Base-by-base conservation (phyloP, 1,140 invertebrate genomes). In the Aphis gossypii region DNA sequence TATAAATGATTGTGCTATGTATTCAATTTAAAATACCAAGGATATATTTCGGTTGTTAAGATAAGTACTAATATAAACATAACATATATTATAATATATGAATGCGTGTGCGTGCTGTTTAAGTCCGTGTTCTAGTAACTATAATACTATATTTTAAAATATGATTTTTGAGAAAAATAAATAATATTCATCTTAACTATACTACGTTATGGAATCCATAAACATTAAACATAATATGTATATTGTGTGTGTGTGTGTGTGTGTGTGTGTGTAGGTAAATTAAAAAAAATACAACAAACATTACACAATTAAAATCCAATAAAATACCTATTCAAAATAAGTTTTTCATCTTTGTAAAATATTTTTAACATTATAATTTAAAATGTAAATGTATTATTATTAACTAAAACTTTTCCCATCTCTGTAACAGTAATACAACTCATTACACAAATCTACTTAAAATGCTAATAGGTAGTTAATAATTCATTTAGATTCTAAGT, bases 31-130 rank as follows among this genome's bases (percentile, higher is more conserved):
- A 84, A 44, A 84, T 41, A 84, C 23, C 9, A 38, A 84, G 41
- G 41, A 41, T 84, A 44, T 84, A 84, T 38, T 68, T 68, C 14
- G 4, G 60, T n/a, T 68, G 30, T 68, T 68, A 18, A 68, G 60
- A n/a, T 68, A 68, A 68, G 60, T 68, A 68, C 30, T 68, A 68
- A 68, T 68, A 68, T 68, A 68, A 68, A 68, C 60, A 68, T 68
- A 38, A 38, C 21, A 35, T 21, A 82, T 23, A 38, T 21, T 23
- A 23, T 21, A 41, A 83, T 21, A 38, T 23, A 83, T 83, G 38
- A 83, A 35, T 41, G 14, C 6, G 35, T 83, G 20, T 38, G 35
- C 35, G 35, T 68, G 56, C 0, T 6, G 14, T 68, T 5, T 23
- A 9, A 60, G 8, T 60, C 23, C n/a, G 14, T 68, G 30, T n/a